Conservation (phyloP, 1,140 invertebrate species). For the Agrypnia vestita region DNA sequence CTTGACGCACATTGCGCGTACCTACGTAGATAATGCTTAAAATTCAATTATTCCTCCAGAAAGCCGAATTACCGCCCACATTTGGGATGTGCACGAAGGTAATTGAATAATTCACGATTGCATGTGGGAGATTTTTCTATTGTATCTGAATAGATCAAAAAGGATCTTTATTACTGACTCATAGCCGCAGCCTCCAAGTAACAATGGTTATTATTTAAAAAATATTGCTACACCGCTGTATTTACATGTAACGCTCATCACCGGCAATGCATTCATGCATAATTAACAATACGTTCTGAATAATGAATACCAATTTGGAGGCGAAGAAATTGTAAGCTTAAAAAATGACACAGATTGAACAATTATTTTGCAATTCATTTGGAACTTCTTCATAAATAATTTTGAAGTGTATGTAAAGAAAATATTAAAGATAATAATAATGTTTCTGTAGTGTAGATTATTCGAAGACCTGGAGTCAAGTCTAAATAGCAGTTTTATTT, state of each 20-base stretch:
- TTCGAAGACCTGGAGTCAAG: too few species aligned
- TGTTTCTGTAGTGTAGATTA: too few species aligned
- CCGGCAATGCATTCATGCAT: conserved; percentile 3
- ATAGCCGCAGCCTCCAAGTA: conserved; percentile 12
- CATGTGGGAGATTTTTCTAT: conserved; percentile 44
- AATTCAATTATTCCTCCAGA: conserved; percentile 35
- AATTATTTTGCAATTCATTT: neutral
- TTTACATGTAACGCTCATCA: conserved; percentile 37
- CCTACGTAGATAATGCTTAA: conserved; percentile 17
- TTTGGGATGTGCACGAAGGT: conserved; percentile 13
- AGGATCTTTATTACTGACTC: conserved; percentile 38
- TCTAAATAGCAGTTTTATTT: too few species aligned
- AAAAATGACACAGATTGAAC: neutral
- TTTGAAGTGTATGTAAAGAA: too few species aligned
- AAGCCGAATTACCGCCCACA: conserved; percentile 18
- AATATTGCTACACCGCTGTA: conserved; percentile 24
- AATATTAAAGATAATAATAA: too few species aligned
- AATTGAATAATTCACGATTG: conserved; percentile 34
- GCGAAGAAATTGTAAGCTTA: conserved; percentile 8
- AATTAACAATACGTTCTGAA: conserved; percentile 24
- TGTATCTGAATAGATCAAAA: conserved; percentile 9
- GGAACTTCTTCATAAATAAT: neutral
- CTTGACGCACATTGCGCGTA: neutral
- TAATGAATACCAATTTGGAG: conserved; percentile 20
- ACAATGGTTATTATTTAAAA: conserved; percentile 41